Percentiles rank a stretch among this genome's conserved stretches.
phyloP scores from a whole-genome alignment of 1,140 invertebrate species.

The Agrypnia vestita region DNA sequence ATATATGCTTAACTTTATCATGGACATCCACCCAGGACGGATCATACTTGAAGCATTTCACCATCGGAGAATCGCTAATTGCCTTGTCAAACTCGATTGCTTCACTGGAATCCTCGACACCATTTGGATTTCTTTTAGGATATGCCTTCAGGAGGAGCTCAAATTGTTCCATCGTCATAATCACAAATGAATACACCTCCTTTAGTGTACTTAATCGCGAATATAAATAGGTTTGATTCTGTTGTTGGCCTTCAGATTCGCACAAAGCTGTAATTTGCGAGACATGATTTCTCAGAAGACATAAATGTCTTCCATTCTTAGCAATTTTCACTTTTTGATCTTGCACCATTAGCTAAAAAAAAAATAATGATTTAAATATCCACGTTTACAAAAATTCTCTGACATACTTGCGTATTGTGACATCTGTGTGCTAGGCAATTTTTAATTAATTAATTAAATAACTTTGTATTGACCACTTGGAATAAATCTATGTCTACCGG shows the following conservation, averaged over 20 bases:
- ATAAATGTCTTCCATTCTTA: slow-evolving; percentile 70
- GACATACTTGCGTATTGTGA: too few species aligned
- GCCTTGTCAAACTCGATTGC: slow-evolving; percentile 65
- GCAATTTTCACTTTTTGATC: slow-evolving; percentile 72
- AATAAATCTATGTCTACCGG: too few species aligned
- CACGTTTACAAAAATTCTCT: too few species aligned
- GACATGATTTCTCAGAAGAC: slow-evolving; percentile 67
- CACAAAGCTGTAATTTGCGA: slow-evolving; percentile 68
- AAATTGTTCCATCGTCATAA: slow-evolving; percentile 75
- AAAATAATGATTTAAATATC: background rate
- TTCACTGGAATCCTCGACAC: slow-evolving; percentile 58
- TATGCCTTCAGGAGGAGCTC: slow-evolving; percentile 75
- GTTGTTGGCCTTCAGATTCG: slow-evolving; percentile 63
- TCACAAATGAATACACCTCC: slow-evolving; percentile 70
- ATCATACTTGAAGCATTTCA: slow-evolving; percentile 72
- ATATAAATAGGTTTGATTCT: slow-evolving; percentile 63
- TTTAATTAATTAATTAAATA: too few species aligned
- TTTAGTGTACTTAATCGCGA: slow-evolving; percentile 66
- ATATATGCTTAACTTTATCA: slow-evolving; percentile 67
- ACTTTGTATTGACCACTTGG: too few species aligned
- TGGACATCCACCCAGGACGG: slow-evolving; percentile 70
- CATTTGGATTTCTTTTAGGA: slow-evolving; percentile 69
- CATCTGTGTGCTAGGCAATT: too few species aligned
- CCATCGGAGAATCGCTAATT: slow-evolving; percentile 68
- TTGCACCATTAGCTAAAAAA: slow-evolving; percentile 70